Base-by-base conservation (phyloP, 2,797 vertebrate species). In the Chaetophractus vellerosus region DNA sequence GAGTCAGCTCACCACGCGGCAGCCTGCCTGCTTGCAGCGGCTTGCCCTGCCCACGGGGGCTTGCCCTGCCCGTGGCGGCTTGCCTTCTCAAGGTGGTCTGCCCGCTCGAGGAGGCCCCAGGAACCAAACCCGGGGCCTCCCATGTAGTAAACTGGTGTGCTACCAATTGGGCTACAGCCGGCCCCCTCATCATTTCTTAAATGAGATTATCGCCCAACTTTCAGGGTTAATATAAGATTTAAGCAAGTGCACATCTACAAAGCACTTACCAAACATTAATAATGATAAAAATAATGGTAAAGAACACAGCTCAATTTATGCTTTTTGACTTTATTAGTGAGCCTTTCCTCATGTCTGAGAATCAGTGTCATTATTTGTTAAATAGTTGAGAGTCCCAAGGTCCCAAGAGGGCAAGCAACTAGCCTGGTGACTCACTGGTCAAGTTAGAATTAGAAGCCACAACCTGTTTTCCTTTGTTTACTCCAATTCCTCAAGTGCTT, bases 171-270 rank as follows among this genome's bases (percentile, higher is more conserved):
- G n/a, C n/a, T n/a, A n/a, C n/a, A n/a, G n/a, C n/a, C n/a, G n/a
- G n/a, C n/a, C n/a, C n/a, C n/a, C n/a, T n/a, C n/a, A 38, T 38
- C 38, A 28, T 59, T 76, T 83, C 87, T 61, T 92, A 91, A 69
- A 50, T 59, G 36, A 64, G 66, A 28, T 38, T 45, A 86, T 78
- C 28, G 21, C 28, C 74, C 26, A 38, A 45, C 50, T 91, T 82
- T 82, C 59, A 82, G 19, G 72, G 69, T 76, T 84, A 71, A 74
- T 87, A 1, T 19, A 69, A 87, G 55, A 75, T 52, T 83, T 57
- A 57, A 12, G 38, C 52, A 71, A 88, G 33, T 72, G 74, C 57
- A 23, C 14, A 68, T 36, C 41, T 48, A 7, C 31, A 84, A 81
- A 80, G 71, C 38, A 71, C 45, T 82, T 63, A 80, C 45, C 38